Conservation (phyloP, 2,888 invertebrate species). For the Danaus chrysippus region DNA sequence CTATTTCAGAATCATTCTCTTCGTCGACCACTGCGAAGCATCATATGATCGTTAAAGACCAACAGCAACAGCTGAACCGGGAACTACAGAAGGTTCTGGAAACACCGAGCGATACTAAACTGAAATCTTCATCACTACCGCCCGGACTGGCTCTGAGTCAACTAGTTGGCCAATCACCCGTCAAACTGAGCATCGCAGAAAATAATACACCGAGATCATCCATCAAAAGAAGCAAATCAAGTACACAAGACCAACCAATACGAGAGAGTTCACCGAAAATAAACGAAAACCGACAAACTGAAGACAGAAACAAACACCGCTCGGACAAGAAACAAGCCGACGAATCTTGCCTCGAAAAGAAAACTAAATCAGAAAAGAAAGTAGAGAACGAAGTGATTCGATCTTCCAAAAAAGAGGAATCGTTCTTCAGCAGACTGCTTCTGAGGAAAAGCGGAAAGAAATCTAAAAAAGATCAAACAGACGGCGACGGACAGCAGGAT, state of each 20-base stretch:
- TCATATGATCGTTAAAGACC: slow-evolving; percentile 63
- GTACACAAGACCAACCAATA: slow-evolving; percentile 67
- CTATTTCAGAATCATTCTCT: slow-evolving; percentile 73
- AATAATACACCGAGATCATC: slow-evolving; percentile 66
- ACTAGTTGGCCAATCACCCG: slow-evolving; percentile 68
- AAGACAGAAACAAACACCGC: slow-evolving; percentile 61
- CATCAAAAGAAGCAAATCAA: slow-evolving; percentile 73
- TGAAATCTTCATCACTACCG: slow-evolving; percentile 83
- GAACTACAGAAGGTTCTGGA: slow-evolving; percentile 66
- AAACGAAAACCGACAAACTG: slow-evolving; percentile 49
- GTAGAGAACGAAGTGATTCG: slow-evolving; percentile 70
- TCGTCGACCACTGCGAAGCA: slow-evolving; percentile 74
- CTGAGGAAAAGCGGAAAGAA: slow-evolving; percentile 85
- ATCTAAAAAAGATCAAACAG: slow-evolving; percentile 77
- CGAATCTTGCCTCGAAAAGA: slow-evolving; percentile 72
- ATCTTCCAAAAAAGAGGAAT: slow-evolving; percentile 76
- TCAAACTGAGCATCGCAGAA: slow-evolving; percentile 75
- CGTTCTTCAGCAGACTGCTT: slow-evolving; percentile 83
- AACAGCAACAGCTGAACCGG: slow-evolving; percentile 59
- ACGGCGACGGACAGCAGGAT: slow-evolving; percentile 63
- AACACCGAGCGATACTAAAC: slow-evolving; percentile 72
- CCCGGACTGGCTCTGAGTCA: slow-evolving; percentile 79
- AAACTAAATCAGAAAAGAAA: slow-evolving; percentile 72
- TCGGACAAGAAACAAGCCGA: slow-evolving; percentile 65
- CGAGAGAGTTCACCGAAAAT: slow-evolving; percentile 57